Evolutionary conservation across 2,797 vertebrate genomes (phyloP).

Genomic region (Astyanax mexicanus): DNA sequence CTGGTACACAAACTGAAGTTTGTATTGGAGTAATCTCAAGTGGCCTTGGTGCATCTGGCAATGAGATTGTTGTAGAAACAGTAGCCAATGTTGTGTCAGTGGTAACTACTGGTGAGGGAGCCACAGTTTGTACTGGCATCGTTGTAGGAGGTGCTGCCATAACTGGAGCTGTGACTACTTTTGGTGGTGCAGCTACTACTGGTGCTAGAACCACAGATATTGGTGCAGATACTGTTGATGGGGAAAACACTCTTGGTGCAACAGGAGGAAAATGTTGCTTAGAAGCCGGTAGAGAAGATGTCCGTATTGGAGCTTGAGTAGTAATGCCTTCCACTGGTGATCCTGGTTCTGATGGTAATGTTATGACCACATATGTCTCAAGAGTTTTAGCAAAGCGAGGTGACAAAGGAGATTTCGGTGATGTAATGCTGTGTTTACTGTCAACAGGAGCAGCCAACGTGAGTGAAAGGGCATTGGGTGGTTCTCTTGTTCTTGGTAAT

Average conservation of each 20-base stretch:
- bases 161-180: constrained; percentile 21
- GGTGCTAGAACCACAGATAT: constrained; percentile 26
- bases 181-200: constrained; percentile 31
- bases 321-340: constrained; percentile 75
- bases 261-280: constrained; percentile 35
- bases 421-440: constrained; percentile 81
- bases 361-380: constrained; percentile 97
- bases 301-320: constrained; percentile 58
- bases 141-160: background rate
- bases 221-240: constrained; percentile 23
- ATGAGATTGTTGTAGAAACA: background rate
- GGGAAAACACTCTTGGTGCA: constrained; percentile 32
- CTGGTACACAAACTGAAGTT: constrained; percentile 17
- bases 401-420: constrained; percentile 93
- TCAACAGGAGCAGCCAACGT: constrained; percentile 87
- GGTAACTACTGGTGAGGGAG: constrained; percentile 3
- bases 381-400: constrained; percentile 89
- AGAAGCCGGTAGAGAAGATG: constrained; percentile 59
- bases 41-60: constrained; percentile 40
- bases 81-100: background rate
- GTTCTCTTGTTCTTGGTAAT: constrained; percentile 83
- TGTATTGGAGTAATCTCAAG: constrained; percentile 44
- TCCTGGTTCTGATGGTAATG: constrained; percentile 94
- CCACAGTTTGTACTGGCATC: constrained; percentile 8
- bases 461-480: constrained; percentile 87